Evolutionary conservation across 2,888 invertebrate genomes (phyloP).

Genomic region (Beris chalybata): DNA sequence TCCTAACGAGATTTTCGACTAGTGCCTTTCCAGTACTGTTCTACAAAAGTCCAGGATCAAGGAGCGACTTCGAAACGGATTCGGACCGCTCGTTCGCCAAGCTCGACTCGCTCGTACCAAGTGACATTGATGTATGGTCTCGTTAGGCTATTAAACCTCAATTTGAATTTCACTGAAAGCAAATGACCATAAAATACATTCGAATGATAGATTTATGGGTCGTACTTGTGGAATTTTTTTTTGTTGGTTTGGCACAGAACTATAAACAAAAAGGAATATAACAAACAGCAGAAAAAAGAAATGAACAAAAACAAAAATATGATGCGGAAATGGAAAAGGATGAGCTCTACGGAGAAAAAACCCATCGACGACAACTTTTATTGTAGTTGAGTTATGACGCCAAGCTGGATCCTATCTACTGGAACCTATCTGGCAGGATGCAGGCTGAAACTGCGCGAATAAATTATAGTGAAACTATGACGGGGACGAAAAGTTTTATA

Average conservation of each 20-base stretch:
- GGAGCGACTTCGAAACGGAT: too few relatives aligned
- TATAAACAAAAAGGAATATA: conserved; percentile 5
- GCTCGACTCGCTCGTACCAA: background rate
- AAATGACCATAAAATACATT: conserved; percentile 39
- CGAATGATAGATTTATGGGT: conserved; percentile 38
- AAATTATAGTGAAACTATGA: conserved; percentile 22
- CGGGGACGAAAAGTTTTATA: conserved; percentile 21
- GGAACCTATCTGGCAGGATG: conserved; percentile 3
- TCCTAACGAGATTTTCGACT: too few relatives aligned
- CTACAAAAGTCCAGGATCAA: too few relatives aligned
- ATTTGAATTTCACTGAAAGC: conserved; percentile 37
- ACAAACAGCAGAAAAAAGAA: background rate
- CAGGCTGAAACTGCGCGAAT: conserved; percentile 15
- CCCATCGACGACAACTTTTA: conserved; percentile 28
- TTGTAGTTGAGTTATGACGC: conserved; percentile 21
- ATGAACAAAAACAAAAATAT: conserved; percentile 11
- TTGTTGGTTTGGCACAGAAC: conserved; percentile 2
- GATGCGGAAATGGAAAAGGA: conserved; percentile 2
- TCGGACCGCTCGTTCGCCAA: too few relatives aligned
- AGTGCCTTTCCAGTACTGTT: too few relatives aligned
- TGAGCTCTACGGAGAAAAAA: background rate
- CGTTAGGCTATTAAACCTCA: conserved; percentile 35
- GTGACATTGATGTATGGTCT: conserved; percentile 33
- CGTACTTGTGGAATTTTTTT: conserved; percentile 23
- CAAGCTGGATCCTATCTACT: background rate